These are phyloP conservation scores for Ochropleura leucogaster DNA, from an alignment of 2,888 invertebrate genomes.

Conservation along the genomic window DNA sequence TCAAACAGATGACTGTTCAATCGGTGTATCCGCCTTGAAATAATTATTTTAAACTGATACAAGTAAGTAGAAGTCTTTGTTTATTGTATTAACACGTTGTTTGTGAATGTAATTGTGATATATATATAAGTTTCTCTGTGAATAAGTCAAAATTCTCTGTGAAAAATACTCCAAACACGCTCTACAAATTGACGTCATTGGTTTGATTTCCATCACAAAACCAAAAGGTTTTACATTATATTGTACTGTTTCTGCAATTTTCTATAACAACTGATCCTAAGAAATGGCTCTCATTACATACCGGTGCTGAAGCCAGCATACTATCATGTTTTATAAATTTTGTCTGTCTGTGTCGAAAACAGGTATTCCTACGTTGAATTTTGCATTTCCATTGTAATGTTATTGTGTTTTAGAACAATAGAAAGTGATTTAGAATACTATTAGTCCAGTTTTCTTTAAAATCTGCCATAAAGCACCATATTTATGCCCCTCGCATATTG, in stretches of 20 bases:
- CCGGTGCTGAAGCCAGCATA: background rate
- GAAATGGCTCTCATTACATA: slow-evolving; percentile 17
- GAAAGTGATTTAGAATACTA: slow-evolving; percentile 62
- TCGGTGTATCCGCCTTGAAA: slow-evolving; percentile 85
- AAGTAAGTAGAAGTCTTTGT: slow-evolving; percentile 79
- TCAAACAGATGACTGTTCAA: slow-evolving; percentile 88
- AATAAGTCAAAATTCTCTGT: slow-evolving; percentile 51
- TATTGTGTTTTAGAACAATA: slow-evolving; percentile 74
- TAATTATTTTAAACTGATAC: slow-evolving; percentile 75
- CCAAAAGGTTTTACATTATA: slow-evolving; percentile 68
- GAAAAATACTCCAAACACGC: slow-evolving; percentile 59
- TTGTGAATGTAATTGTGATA: slow-evolving; percentile 38
- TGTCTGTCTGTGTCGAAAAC: slow-evolving; percentile 38
- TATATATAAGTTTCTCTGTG: slow-evolving; percentile 45
- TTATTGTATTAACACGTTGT: slow-evolving; percentile 50
- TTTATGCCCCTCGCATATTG: slow-evolving; percentile 61
- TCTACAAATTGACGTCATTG: slow-evolving; percentile 85
- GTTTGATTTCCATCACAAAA: slow-evolving; percentile 82
- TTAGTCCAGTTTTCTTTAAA: slow-evolving; percentile 69
- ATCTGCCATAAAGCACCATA: slow-evolving; percentile 61
- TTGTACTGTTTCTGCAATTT: slow-evolving; percentile 22
- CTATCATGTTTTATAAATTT: slow-evolving; percentile 16
- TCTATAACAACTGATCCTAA: background rate
- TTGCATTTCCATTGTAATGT: slow-evolving; percentile 69
- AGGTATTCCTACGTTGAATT: slow-evolving; percentile 42